Evolutionary conservation across 2,888 invertebrate genomes (phyloP).

Genomic region (Drosophila parthenogenetica): DNA sequence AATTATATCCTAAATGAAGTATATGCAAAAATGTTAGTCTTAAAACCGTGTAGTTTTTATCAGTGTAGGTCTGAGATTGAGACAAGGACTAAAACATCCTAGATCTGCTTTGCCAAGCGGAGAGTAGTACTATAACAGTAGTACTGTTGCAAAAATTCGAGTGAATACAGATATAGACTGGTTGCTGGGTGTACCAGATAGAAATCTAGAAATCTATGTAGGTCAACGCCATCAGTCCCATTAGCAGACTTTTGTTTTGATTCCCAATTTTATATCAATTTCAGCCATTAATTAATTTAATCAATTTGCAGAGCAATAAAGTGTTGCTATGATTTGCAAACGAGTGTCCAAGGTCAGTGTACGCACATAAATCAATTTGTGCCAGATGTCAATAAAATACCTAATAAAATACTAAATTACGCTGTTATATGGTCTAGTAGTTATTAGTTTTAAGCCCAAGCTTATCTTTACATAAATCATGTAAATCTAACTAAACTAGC

Average conservation of each 20-base stretch:
- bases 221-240: conserved; percentile 32
- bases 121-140: no score
- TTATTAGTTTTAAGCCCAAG: no score
- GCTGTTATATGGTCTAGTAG: no score
- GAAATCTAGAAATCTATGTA: conserved; percentile 12
- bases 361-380: no score
- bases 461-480: no score
- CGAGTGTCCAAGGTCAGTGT: not conserved
- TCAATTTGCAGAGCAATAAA: not conserved
- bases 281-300: conserved; percentile 58
- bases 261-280: conserved; percentile 11
- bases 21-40: no score
- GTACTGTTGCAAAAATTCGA: not conserved
- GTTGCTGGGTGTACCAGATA: not conserved
- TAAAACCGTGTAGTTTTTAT: no score
- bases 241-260: conserved; percentile 35
- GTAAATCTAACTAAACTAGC: no score
- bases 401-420: no score
- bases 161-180: not conserved
- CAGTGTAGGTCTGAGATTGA: not conserved
- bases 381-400: no score
- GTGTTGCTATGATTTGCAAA: not conserved
- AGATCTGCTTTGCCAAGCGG: not conserved
- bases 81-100: conserved; percentile 4
- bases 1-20: no score